Percentiles rank a stretch among this genome's conserved stretches.
Conservation (phyloP, 2,113 vertebrate species). For the Mus spicilegus region DNA sequence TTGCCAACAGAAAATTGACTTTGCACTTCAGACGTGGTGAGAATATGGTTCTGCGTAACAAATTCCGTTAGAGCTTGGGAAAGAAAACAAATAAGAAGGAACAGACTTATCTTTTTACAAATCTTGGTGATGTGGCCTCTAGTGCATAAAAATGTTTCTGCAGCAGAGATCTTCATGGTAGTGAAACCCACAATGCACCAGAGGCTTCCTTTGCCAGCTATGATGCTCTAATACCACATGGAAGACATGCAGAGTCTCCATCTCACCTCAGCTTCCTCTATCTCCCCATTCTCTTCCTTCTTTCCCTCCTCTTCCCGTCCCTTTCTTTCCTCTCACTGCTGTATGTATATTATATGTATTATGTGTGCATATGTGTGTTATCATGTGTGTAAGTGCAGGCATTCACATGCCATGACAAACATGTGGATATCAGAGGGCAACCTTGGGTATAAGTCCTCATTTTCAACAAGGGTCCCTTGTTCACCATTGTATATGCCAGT, state of each 20-base stretch:
- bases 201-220: not conserved
- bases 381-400: not conserved
- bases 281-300: not conserved
- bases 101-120: conserved; percentile 1
- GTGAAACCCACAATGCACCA: not conserved
- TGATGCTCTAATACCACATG: no score
- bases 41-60: not conserved
- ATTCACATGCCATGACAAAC: not conserved
- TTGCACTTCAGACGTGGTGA: conserved; percentile 25
- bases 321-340: not conserved
- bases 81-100: not conserved
- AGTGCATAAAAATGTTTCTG: not conserved
- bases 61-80: not conserved
- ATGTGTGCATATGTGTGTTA: not conserved
- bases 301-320: not conserved
- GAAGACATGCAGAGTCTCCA: not conserved
- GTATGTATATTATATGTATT: not conserved
- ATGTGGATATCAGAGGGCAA: not conserved
- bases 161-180: not conserved
- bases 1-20: not conserved
- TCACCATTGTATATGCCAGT: not conserved
- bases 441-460: not conserved
- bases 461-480: not conserved
- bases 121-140: not conserved
- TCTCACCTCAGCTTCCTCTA: not conserved